Percentiles rank a stretch among this genome's conserved stretches.
Evolutionary conservation across 2,888 invertebrate genomes (phyloP).

Genomic region (Aelia acuminata): DNA sequence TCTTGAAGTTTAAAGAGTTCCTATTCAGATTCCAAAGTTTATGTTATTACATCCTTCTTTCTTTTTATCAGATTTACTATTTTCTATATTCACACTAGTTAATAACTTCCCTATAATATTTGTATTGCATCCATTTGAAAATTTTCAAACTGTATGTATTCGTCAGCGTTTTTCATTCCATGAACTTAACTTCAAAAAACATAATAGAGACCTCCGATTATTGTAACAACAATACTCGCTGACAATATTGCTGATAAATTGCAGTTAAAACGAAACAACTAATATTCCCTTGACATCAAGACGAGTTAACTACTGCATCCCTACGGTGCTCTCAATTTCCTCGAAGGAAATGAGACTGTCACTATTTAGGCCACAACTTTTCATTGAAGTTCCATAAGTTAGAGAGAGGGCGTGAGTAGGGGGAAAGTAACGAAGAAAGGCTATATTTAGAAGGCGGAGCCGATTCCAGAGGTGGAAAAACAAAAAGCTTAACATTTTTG

Average conservation of each 20-base stretch:
- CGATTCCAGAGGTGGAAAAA: background rate
- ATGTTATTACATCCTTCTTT: no score
- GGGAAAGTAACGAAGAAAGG: background rate
- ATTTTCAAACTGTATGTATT: no score
- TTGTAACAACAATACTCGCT: background rate
- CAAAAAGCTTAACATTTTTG: background rate
- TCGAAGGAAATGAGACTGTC: slow-evolving; percentile 29
- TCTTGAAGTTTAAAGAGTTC: no score
- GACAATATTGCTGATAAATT: background rate
- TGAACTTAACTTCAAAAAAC: no score
- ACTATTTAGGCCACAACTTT: slow-evolving; percentile 37
- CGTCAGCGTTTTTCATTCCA: no score
- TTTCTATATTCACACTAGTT: no score
- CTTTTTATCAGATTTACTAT: no score
- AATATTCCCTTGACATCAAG: background rate
- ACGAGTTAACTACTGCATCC: background rate
- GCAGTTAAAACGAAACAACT: background rate
- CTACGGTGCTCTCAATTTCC: background rate
- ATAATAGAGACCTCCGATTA: no score
- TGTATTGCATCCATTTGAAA: no score
- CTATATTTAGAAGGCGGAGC: slow-evolving; percentile 5
- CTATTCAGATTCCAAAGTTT: no score
- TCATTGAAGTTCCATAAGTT: slow-evolving; percentile 41
- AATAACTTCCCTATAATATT: no score
- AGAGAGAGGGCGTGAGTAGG: background rate